Evolutionary conservation across 37 sponge, comb jelly and placozoan species (phyloP), one percentile per base, ranked within the genome.

Genomic region (Ianthella basta): DNA sequence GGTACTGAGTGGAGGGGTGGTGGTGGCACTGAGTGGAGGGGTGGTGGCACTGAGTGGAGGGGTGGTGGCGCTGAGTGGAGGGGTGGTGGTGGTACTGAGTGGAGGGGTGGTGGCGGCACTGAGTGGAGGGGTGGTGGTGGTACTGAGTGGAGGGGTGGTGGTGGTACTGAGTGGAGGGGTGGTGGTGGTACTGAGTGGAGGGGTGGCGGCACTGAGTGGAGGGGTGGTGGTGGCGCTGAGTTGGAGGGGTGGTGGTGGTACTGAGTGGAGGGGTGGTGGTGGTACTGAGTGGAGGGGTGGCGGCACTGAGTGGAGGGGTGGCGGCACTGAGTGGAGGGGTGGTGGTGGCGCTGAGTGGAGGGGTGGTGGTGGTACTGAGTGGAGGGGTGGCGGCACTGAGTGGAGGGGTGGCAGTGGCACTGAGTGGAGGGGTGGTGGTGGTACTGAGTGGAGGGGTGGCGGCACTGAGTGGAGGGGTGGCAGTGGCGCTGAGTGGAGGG

Each of bases 361-460:
- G 70, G 29, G 70, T 69, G 70, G 29, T n/a, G n/a, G n/a, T n/a
- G n/a, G n/a, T n/a, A n/a, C n/a, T n/a, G n/a, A n/a, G n/a, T n/a
- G n/a, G n/a, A n/a, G n/a, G n/a, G n/a, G n/a, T n/a, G n/a, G n/a
- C n/a, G n/a, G n/a, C n/a, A n/a, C 33, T 69, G 70, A 34, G 70
- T 14, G 35, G 29, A 35, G 29, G 70, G 29, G 70, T 69, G 70
- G 4, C 33, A 13, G 35, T 69, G 70, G 23, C 29, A 34, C 1
- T 69, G 70, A 13, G 70, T 30, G 70, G 29, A 33, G 10, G 70
- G 29, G 70, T 69, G 70, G 29, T n/a, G n/a, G n/a, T n/a, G n/a
- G n/a, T n/a, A n/a, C n/a, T n/a, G n/a, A n/a, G n/a, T n/a, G n/a
- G n/a, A n/a, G n/a, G n/a, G n/a, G n/a, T n/a, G n/a, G n/a, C n/a